Evolutionary conservation across 2,113 vertebrate genomes (phyloP).

Genomic region (Pitta sordida): DNA sequence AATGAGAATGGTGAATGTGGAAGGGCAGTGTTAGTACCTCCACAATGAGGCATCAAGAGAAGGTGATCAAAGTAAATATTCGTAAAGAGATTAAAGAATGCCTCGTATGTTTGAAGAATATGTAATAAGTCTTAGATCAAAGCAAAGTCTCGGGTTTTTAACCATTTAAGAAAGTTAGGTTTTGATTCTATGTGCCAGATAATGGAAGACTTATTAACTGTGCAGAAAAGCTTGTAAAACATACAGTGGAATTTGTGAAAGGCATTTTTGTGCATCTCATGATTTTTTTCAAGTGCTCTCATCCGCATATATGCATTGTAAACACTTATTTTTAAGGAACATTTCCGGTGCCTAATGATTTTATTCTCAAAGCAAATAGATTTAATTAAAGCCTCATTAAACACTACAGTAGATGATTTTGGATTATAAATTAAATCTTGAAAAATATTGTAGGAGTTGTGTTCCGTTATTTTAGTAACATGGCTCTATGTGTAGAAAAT

Average conservation of each 20-base stretch:
- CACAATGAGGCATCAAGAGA: neutral
- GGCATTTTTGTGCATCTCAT: slow-evolving; percentile 7
- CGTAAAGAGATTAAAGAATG: neutral
- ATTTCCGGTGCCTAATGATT: neutral
- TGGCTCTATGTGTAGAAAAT: neutral
- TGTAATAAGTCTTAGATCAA: neutral
- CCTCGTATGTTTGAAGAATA: neutral
- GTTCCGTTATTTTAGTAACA: neutral
- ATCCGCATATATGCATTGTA: slow-evolving; percentile 2
- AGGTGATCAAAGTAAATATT: slow-evolving; percentile 19
- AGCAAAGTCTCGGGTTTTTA: slow-evolving; percentile 3
- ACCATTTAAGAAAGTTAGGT: slow-evolving; percentile 23
- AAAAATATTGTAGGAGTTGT: neutral
- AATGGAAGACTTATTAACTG: neutral
- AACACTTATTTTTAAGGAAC: slow-evolving; percentile 23
- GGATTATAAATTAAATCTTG: slow-evolving; percentile 11
- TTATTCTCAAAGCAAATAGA: slow-evolving; percentile 51
- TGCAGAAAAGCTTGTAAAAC: slow-evolving; percentile 27
- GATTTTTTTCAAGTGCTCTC: slow-evolving; percentile 7
- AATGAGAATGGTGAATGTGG: neutral
- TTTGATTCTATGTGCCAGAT: neutral
- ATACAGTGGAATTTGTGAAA: neutral
- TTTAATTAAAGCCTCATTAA: slow-evolving; percentile 52
- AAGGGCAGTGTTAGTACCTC: neutral
- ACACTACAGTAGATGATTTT: neutral